A percentile compares a stretch with the other conserved stretches of the same genome.
Evolutionary conservation across 2,113 vertebrate species (phyloP).

Genomic region (Hippocampus mohnikei): DNA sequence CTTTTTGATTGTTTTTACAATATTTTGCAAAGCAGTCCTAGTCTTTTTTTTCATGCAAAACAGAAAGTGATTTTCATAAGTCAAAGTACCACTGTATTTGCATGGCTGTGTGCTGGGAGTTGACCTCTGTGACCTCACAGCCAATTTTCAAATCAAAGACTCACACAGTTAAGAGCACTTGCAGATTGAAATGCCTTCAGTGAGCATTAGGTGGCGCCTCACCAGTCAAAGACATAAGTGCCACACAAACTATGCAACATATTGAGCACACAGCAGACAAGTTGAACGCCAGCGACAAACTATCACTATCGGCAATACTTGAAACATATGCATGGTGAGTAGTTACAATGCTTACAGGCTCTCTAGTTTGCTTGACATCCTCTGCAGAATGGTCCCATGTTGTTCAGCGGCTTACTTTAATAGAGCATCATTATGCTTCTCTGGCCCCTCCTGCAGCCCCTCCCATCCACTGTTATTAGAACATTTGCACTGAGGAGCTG

Average conservation of each 20-base stretch:
- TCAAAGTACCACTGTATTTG: background rate
- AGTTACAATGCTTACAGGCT: background rate
- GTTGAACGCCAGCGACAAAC: slow-evolving; percentile 78
- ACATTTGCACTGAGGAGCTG: slow-evolving; percentile 97
- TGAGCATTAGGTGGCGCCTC: slow-evolving; percentile 75
- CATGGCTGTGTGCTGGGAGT: background rate
- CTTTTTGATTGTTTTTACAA: background rate
- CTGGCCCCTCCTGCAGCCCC: background rate
- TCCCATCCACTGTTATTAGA: slow-evolving; percentile 50
- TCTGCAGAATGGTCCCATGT: background rate
- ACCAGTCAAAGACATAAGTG: slow-evolving; percentile 76
- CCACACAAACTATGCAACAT: slow-evolving; percentile 96
- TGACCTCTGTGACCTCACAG: slow-evolving; percentile 29
- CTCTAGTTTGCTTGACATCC: background rate
- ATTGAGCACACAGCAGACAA: slow-evolving; percentile 75
- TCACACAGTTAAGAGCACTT: slow-evolving; percentile 80
- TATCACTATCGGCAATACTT: slow-evolving; percentile 83
- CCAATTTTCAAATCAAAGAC: slow-evolving; percentile 50
- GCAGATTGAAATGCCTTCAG: slow-evolving; percentile 84
- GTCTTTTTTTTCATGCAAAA: background rate
- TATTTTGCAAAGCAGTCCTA: background rate
- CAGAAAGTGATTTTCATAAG: background rate
- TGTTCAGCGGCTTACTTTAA: background rate
- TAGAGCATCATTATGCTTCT: background rate
- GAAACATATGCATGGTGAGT: slow-evolving; percentile 75